Evolutionary conservation across 2,888 invertebrate genomes (phyloP), one percentile per base, ranked within the genome.

Genomic region (Diarsia mendica): DNA sequence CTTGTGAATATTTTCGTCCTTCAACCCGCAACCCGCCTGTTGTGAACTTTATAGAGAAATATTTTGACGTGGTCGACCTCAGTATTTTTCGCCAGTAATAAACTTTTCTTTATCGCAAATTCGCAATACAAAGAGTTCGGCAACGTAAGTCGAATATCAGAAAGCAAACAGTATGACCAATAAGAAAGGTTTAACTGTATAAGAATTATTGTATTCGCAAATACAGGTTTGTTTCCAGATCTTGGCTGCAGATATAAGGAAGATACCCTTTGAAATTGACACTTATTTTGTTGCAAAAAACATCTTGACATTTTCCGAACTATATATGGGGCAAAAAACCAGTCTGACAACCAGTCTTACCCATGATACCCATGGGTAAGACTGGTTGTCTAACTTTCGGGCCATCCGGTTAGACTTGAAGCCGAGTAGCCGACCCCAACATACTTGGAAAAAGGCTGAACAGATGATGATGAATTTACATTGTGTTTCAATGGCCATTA

Each of bases 51-150:
- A 49, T 39, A 63, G 18, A 28, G 58, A 63, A 75, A 60, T 9
- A 51, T 33, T 8, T 51, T 46, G 5, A 60, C 11, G 23, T 44
- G 20, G 20, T 44, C 4, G 23, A 58, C 13, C 44, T n/a, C 28
- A 55, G 55, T 78, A 23, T 49, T 28, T 13, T 77, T 49, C 28
- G 39, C 48, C 9, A 48, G 61, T 61, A 28, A 69, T 61, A 53
- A 53, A 64, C 3, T 70, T 77, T 77, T 71, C 39, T 44, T 64
- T 78, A 78, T 78, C 71, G 63, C n/a, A n/a, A n/a, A n/a, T n/a
- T n/a, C n/a, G n/a, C 78, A 55, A 49, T 18, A 44, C 44, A 64
- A 63, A 55, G 71, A 76, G 46, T 77, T 64, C 13, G 61, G 53
- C 10, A 28, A 70, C 48, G 70, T 77, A 70, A 28, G 55, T 13